Conservation (phyloP, 1,140 invertebrate genomes). For the Pollicipes pollicipes region DNA sequence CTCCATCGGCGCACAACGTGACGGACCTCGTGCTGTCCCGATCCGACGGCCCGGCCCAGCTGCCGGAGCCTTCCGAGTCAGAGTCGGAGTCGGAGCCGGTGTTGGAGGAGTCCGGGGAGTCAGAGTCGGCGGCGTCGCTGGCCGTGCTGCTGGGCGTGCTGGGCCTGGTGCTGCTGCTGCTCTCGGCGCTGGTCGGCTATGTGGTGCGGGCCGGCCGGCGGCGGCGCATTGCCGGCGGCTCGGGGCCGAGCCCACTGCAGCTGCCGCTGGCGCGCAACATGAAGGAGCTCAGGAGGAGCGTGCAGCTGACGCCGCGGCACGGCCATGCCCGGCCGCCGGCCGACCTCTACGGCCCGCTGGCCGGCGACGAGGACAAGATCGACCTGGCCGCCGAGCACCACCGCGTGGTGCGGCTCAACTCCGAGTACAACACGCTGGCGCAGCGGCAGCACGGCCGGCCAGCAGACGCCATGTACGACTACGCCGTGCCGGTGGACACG, state of each 20-base stretch:
- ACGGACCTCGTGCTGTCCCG: background rate
- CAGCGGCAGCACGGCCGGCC: too few species aligned
- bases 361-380: background rate
- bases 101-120: background rate
- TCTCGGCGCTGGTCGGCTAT: background rate
- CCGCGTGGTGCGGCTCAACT: background rate
- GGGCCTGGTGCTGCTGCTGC: background rate
- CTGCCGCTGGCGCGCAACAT: background rate
- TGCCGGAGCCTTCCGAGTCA: background rate
- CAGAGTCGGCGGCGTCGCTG: background rate
- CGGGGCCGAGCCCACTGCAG: background rate
- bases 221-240: background rate
- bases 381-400: background rate
- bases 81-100: background rate
- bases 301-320: background rate
- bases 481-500: slow-evolving; percentile 16
- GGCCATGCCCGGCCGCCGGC: background rate
- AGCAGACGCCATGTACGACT: slow-evolving; percentile 11
- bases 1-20: background rate
- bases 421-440: background rate
- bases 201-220: background rate
- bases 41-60: background rate
- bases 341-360: too few species aligned
- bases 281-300: background rate
- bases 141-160: background rate